Evolutionary conservation across 2,797 vertebrate genomes (phyloP).

Genomic region (Eremophila alpestris): DNA sequence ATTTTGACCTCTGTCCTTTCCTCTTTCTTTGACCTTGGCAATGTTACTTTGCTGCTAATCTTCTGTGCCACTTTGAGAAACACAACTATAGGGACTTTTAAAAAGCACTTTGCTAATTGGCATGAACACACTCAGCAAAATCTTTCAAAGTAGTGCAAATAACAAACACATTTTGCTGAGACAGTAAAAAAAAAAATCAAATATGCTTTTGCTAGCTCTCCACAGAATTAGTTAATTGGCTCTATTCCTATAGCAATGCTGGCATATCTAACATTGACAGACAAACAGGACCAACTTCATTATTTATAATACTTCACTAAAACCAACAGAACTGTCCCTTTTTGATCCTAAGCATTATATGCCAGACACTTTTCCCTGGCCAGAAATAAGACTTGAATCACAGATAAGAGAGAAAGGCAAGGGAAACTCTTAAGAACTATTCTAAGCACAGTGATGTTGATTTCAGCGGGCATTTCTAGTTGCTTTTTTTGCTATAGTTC

Average conservation of each 20-base stretch:
- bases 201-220: conserved; percentile 2
- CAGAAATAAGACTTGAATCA: neutral
- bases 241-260: neutral
- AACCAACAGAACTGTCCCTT: neutral
- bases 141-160: neutral
- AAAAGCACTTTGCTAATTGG: conserved; percentile 16
- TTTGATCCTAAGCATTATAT: neutral
- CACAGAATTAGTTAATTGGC: neutral
- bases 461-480: neutral
- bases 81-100: neutral
- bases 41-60: neutral
- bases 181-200: neutral
- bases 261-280: neutral
- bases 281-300: neutral
- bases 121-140: conserved; percentile 28
- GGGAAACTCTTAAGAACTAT: neutral
- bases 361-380: neutral
- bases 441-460: neutral
- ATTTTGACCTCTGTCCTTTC: neutral
- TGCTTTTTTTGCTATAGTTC: neutral
- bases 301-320: neutral
- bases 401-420: neutral
- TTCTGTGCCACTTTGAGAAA: neutral
- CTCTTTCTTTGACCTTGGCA: neutral
- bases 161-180: neutral